A percentile compares a stretch with the other conserved stretches of the same genome.
phyloP scores from a whole-genome alignment of 1,140 invertebrate species.

The Contarinia nasturtii region DNA sequence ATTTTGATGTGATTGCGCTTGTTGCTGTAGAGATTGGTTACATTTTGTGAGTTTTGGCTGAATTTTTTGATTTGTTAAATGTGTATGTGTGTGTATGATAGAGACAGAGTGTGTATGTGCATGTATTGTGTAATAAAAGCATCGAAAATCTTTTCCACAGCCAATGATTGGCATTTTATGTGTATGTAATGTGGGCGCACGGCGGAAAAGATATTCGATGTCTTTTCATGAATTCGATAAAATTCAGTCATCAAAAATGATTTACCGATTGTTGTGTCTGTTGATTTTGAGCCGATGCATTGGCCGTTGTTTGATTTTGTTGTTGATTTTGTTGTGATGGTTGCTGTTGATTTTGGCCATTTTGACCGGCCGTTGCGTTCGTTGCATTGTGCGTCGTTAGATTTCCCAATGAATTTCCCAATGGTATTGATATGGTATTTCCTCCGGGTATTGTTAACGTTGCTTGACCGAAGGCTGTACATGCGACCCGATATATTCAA shows the following conservation, averaged over 20 bases:
- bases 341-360: conserved; percentile 12
- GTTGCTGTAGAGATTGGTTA: background rate
- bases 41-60: background rate
- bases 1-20: conserved; percentile 4
- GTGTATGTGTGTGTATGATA: no score
- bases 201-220: no score
- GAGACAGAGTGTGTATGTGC: no score
- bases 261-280: background rate
- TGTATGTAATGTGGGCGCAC: no score
- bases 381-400: conserved; percentile 1
- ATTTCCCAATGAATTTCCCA: conserved; percentile 17
- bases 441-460: conserved; percentile 33
- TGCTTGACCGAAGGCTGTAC: conserved; percentile 25
- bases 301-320: conserved; percentile 4
- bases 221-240: no score
- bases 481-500: background rate
- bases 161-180: no score
- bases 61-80: no score
- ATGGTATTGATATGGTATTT: conserved; percentile 34
- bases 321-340: background rate
- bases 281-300: conserved; percentile 4
- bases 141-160: no score
- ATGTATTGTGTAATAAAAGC: no score
- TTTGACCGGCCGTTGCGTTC: background rate
- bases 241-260: no score